Percentiles rank a stretch among this genome's conserved stretches.
phyloP scores from a whole-genome alignment of 2,797 vertebrate genomes.

The Enteromius argenteus region DNA sequence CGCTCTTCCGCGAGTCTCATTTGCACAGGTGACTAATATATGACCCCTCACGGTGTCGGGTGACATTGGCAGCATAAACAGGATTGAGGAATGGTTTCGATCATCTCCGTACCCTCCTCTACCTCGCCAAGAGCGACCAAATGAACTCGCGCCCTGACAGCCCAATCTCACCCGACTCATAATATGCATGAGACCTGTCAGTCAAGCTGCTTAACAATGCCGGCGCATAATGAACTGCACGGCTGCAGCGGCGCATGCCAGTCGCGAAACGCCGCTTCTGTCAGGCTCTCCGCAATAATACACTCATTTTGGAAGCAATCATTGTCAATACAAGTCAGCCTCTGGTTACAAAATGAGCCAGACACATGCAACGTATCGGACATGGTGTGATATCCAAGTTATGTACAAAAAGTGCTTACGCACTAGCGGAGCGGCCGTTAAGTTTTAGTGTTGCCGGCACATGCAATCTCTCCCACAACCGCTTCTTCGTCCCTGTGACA shows the following conservation, averaged over 20 bases:
- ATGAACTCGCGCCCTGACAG: slow-evolving; percentile 76
- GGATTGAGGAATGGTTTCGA: slow-evolving; percentile 73
- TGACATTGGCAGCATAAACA: slow-evolving; percentile 57
- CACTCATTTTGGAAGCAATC: slow-evolving; percentile 92
- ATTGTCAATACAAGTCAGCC: slow-evolving; percentile 90
- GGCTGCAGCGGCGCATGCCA: slow-evolving; percentile 63
- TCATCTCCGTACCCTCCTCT: slow-evolving; percentile 64
- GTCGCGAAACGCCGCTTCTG: slow-evolving; percentile 70
- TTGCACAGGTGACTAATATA: slow-evolving; percentile 61
- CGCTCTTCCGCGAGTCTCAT: slow-evolving; percentile 48
- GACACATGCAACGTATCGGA: not conserved
- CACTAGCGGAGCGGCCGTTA: slow-evolving; percentile 84
- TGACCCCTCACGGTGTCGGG: slow-evolving; percentile 68
- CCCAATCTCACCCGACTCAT: slow-evolving; percentile 68
- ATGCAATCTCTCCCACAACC: slow-evolving; percentile 61
- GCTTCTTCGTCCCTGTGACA: slow-evolving; percentile 86
- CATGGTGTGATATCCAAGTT: not conserved
- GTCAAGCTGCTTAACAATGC: slow-evolving; percentile 73
- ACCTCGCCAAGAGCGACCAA: slow-evolving; percentile 59
- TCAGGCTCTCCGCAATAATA: slow-evolving; percentile 88
- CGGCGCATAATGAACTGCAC: slow-evolving; percentile 75
- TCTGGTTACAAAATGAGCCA: slow-evolving; percentile 73
- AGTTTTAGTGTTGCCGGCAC: slow-evolving; percentile 80
- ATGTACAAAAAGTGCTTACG: slow-evolving; percentile 78
- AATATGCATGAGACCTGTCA: slow-evolving; percentile 76